Percentiles rank a stretch among this genome's conserved stretches.
Evolutionary conservation across 2,888 invertebrate species (phyloP).

Genomic region (Drosophila seclusa): DNA sequence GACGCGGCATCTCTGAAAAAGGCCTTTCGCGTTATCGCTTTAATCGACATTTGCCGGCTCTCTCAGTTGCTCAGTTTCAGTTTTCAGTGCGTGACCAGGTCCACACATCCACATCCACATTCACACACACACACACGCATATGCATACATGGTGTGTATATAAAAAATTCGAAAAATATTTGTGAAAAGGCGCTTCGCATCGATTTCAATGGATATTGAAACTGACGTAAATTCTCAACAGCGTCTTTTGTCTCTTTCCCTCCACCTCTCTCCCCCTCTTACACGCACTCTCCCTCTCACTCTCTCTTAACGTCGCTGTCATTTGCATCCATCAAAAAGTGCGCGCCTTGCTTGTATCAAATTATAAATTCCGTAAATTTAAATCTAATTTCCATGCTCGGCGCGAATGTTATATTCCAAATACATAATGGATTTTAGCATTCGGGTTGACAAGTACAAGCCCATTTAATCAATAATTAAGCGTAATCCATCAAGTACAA

Average conservation of each 20-base stretch:
- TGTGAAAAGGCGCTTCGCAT: conserved; percentile 61
- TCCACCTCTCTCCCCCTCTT: not conserved
- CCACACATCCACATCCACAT: conserved; percentile 6
- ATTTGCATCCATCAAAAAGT: conserved; percentile 65
- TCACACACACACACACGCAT: conserved; percentile 13
- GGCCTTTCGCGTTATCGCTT: conserved; percentile 61
- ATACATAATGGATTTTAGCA: conserved; percentile 69
- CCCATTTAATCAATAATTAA: conserved; percentile 84
- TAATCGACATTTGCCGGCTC: conserved; percentile 64
- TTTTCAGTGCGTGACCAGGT: conserved; percentile 63
- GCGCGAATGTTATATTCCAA: conserved; percentile 56
- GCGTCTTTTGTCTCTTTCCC: conserved; percentile 2
- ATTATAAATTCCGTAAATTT: conserved; percentile 72
- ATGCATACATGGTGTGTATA: not conserved
- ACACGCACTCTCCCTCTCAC: not conserved
- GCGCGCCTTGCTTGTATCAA: conserved; percentile 62
- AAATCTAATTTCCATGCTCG: conserved; percentile 67
- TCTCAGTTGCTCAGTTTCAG: conserved; percentile 26
- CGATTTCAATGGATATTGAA: conserved; percentile 64
- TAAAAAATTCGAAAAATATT: conserved; percentile 12
- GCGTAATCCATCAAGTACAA: conserved; percentile 84
- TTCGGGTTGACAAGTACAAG: conserved; percentile 74
- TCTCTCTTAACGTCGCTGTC: conserved; percentile 5
- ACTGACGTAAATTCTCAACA: conserved; percentile 53
- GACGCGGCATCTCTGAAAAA: conserved; percentile 73